Percentiles rank a stretch among this genome's conserved stretches.
Conservation (phyloP, 2,113 vertebrate species). For the Lichenostomus cassidix region DNA sequence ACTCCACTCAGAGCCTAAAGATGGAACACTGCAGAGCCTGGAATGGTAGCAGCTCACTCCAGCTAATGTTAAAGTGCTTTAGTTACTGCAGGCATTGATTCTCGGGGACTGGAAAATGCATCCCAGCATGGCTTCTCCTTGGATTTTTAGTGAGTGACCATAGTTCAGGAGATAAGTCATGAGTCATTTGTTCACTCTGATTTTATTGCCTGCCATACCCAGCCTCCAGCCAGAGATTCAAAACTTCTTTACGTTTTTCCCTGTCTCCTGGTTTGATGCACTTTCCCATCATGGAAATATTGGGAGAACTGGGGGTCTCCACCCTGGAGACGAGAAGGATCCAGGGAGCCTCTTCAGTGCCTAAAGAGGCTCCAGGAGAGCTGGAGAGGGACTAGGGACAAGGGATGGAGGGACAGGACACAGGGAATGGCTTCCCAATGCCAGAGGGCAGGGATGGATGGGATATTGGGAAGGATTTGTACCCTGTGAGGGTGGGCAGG, state of each 20-base stretch:
- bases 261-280: not conserved
- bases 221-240: not conserved
- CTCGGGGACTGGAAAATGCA: not conserved
- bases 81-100: conserved; percentile 17
- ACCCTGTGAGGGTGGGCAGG: not conserved
- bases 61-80: not conserved
- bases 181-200: not conserved
- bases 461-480: not conserved
- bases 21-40: not conserved
- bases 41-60: not conserved
- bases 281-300: not conserved
- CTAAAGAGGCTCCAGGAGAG: not conserved
- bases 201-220: not conserved
- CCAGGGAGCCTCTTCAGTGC: not conserved
- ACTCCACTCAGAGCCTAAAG: not conserved
- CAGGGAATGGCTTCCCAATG: not conserved
- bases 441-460: not conserved
- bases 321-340: not conserved
- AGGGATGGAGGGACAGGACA: not conserved
- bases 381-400: not conserved
- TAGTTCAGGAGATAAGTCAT: not conserved
- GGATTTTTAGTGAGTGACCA: not conserved
- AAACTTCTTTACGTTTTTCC: not conserved
- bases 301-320: not conserved
- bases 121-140: not conserved